Percentiles rank a stretch among this genome's conserved stretches.
Conservation (phyloP, 2,797 vertebrate genomes). For the Hippopotamyrus pictus region DNA sequence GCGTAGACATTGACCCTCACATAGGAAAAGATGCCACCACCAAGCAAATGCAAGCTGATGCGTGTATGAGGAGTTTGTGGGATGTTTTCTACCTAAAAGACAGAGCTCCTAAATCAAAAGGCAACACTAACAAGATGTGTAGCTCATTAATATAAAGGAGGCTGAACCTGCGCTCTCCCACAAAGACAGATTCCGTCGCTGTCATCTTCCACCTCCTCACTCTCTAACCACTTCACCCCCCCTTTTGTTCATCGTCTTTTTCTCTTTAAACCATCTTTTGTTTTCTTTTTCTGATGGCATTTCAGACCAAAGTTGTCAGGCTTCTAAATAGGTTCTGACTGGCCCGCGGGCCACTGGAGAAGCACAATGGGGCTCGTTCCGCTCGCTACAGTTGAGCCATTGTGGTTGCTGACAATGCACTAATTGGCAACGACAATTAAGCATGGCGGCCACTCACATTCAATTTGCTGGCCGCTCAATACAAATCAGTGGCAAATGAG, state of each 20-base stretch:
- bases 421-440: constrained; percentile 96
- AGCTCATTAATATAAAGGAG: constrained; percentile 17
- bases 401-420: constrained; percentile 82
- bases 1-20: neutral
- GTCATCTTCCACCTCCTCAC: constrained; percentile 48
- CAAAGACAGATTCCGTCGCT: constrained; percentile 51
- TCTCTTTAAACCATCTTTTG: constrained; percentile 61
- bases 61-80: neutral
- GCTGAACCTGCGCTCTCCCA: constrained; percentile 58
- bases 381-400: constrained; percentile 85
- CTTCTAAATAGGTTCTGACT: constrained; percentile 92
- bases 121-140: neutral
- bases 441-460: constrained; percentile 68
- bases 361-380: constrained; percentile 79
- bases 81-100: neutral
- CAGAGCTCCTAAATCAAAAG: neutral
- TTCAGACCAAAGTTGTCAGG: constrained; percentile 75
- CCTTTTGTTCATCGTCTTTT: constrained; percentile 41
- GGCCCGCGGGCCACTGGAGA: constrained; percentile 87
- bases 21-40: neutral
- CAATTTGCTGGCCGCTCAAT: constrained; percentile 64
- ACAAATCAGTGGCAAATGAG: constrained; percentile 48
- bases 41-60: neutral
- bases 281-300: constrained; percentile 79
- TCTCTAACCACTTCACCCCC: constrained; percentile 6